Base-by-base conservation (phyloP, 92 coral and sea anemone species). In the Phenganax marumi region DNA sequence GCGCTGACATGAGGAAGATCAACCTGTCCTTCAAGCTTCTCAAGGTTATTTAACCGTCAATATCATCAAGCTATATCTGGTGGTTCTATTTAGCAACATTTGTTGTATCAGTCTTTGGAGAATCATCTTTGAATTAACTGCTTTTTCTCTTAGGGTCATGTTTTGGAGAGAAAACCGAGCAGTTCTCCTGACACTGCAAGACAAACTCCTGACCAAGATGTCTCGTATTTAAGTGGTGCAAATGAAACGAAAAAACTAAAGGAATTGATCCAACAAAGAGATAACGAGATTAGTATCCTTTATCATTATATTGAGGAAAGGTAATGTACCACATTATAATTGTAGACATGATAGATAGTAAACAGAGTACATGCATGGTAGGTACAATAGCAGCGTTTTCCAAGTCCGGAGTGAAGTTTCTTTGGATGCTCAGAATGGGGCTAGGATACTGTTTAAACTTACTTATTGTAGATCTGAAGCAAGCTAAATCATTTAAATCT, bases 281-380 rank as follows among this genome's bases (percentile, higher is more conserved):
- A 95, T 64, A 95, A 95, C 48, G 98, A 95, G 80, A 92, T 95
- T 10, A 95, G 97, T 95, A 95, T 95, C 98, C 98, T 95, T 89
- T 88, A 71, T 60, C 88, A 79, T 11, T 64, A 56, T 19, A 53
- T 89, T 70, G 87, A 77, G 56, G 73, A 86, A 65, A 89, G 89
- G 91, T 86, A 78, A 78, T 6, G 77, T 72, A 72, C 55, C 0
- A 16, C 1, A 5, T 65, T 3, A 65, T 22, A 17, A 33, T 56
- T 56, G 63, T 14, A 14, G 22, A 14, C 22, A 56, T 56, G 63
- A 8, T 56, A 21, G 17, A 14, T 14, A 14, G 22, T 56, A 56
- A 14, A 21, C 22, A 56, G 63, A 14, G 7, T 14, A 14, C 3
- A 14, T 14, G 63, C 3, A 14, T 14, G 63, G 63, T 14, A 14